These are phyloP conservation scores for Itoplectis maculator DNA, from an alignment of 2,888 invertebrate species.

Conservation along the genomic window DNA sequence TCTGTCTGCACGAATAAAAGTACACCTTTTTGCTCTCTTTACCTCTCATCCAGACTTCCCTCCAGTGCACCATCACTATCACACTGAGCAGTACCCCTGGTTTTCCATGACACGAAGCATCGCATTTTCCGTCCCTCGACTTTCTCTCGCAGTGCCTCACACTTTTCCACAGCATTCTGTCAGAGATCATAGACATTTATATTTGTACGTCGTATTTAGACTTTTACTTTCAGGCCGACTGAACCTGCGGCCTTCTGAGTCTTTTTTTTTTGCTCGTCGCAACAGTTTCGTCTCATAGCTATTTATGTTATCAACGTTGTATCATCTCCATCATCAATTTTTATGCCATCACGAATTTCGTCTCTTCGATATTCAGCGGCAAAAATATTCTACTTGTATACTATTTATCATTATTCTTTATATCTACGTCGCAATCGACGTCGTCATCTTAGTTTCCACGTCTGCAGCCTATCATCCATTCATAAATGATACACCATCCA, in stretches of 20 bases:
- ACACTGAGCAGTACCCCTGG: constrained; percentile 25
- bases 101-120: constrained; percentile 29
- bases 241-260: background rate
- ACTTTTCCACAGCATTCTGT: constrained; percentile 18
- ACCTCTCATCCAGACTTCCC: constrained; percentile 11
- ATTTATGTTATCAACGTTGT: no score
- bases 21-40: constrained; percentile 25
- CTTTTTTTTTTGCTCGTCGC: background rate
- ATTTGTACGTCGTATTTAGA: constrained; percentile 1
- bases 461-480: background rate
- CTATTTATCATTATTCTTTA: background rate
- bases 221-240: background rate
- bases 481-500: background rate
- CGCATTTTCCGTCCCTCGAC: constrained; percentile 51
- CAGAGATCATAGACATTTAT: constrained; percentile 1
- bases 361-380: background rate
- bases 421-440: no score
- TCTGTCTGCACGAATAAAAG: constrained; percentile 63
- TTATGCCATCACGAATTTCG: no score
- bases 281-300: background rate
- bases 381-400: background rate
- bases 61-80: constrained; percentile 7
- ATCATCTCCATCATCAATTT: constrained; percentile 4
- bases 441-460: no score
- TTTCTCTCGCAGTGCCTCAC: constrained; percentile 13